Percentiles rank a stretch among this genome's conserved stretches.
These are phyloP conservation scores for Muntiacus muntjak DNA, from an alignment of 2,113 vertebrate species.

Conservation along the genomic window DNA sequence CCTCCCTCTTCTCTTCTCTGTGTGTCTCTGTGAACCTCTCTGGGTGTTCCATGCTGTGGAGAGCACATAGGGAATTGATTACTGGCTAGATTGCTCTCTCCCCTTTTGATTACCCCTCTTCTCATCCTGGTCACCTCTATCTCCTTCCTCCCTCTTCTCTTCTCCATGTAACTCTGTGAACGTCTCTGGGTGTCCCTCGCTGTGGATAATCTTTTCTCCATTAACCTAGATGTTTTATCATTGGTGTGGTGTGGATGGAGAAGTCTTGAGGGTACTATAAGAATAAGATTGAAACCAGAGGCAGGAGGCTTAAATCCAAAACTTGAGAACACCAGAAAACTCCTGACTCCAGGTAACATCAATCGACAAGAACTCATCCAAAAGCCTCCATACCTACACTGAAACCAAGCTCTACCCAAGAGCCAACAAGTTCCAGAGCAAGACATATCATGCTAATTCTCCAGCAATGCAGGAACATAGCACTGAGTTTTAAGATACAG, in stretches of 20 bases:
- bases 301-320: neutral
- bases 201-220: neutral
- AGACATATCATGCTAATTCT: neutral
- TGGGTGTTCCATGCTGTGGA: neutral
- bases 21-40: neutral
- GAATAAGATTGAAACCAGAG: neutral
- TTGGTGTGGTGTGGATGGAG: neutral
- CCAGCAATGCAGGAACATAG: neutral
- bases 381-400: neutral
- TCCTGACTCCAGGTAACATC: neutral
- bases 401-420: neutral
- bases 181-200: neutral
- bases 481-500: neutral
- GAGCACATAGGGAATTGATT: neutral
- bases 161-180: neutral
- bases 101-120: neutral
- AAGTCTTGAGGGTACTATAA: neutral
- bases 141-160: neutral
- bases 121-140: neutral
- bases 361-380: neutral
- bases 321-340: neutral
- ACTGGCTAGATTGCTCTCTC: neutral
- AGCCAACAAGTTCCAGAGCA: neutral
- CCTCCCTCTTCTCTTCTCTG: neutral
- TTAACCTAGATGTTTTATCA: neutral